phyloP scores from a whole-genome alignment of 1,140 invertebrate genomes.

The Geopemphigus sp. region DNA sequence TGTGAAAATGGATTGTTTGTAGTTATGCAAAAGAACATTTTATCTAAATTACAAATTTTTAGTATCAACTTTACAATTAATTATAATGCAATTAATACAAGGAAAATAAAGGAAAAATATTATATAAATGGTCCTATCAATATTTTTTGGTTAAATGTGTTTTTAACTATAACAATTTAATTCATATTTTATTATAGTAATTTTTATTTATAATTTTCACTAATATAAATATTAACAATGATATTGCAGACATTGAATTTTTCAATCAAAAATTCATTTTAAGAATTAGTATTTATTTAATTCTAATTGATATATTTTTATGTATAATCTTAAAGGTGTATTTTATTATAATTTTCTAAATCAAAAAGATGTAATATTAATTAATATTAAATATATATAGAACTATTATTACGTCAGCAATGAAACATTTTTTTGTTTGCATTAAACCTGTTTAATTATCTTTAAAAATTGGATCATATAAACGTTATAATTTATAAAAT shows the following conservation, averaged over 20 bases:
- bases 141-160: too few species aligned
- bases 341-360: not conserved
- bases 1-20: not conserved
- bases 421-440: constrained; percentile 9
- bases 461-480: constrained; percentile 24
- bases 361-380: not conserved
- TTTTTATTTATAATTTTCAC: too few species aligned
- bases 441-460: constrained; percentile 21
- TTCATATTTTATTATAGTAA: too few species aligned
- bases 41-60: not conserved
- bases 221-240: too few species aligned
- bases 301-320: not conserved
- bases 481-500: not conserved
- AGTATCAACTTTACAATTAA: too few species aligned
- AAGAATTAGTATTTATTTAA: not conserved
- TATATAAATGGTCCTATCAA: too few species aligned
- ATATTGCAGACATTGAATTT: too few species aligned
- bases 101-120: too few species aligned
- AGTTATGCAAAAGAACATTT: not conserved
- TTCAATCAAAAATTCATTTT: not conserved
- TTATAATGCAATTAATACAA: too few species aligned
- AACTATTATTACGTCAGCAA: constrained; percentile 26
- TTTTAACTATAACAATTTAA: too few species aligned
- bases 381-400: not conserved
- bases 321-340: not conserved